These are phyloP conservation scores for Penelope pileata DNA, from an alignment of 2,113 vertebrate species.

Conservation along the genomic window DNA sequence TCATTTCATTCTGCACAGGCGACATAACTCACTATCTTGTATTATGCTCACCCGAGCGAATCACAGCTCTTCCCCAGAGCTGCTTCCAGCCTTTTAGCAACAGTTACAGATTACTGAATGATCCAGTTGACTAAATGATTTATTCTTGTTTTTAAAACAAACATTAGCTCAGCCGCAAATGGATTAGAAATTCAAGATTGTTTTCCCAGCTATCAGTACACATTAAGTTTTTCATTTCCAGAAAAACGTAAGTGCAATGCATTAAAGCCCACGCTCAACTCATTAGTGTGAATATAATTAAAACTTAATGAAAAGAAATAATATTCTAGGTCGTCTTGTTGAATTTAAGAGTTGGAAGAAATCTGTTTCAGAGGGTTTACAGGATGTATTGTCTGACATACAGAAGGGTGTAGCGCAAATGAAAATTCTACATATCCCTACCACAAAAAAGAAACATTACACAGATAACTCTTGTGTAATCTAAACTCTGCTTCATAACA, in stretches of 20 bases:
- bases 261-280: neutral
- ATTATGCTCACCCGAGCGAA: neutral
- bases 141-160: neutral
- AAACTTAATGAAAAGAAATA: slow-evolving; percentile 4
- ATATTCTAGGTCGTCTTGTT: neutral
- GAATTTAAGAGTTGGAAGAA: slow-evolving; percentile 28
- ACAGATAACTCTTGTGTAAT: neutral
- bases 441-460: neutral
- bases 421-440: neutral
- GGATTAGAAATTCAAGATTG: neutral
- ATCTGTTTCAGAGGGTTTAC: neutral
- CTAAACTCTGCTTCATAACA: neutral
- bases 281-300: neutral
- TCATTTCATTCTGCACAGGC: accelerated
- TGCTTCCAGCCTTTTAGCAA: neutral
- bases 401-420: neutral
- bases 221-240: neutral
- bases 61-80: neutral
- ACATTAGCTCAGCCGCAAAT: neutral
- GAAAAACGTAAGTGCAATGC: neutral
- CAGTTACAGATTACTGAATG: neutral
- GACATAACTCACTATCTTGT: accelerated
- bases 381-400: neutral
- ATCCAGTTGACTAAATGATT: neutral
- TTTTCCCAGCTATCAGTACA: neutral